Evolutionary conservation across 1,140 invertebrate species (phyloP), one percentile per base, ranked within the genome.

Genomic region (Euwallacea fornicatus): DNA sequence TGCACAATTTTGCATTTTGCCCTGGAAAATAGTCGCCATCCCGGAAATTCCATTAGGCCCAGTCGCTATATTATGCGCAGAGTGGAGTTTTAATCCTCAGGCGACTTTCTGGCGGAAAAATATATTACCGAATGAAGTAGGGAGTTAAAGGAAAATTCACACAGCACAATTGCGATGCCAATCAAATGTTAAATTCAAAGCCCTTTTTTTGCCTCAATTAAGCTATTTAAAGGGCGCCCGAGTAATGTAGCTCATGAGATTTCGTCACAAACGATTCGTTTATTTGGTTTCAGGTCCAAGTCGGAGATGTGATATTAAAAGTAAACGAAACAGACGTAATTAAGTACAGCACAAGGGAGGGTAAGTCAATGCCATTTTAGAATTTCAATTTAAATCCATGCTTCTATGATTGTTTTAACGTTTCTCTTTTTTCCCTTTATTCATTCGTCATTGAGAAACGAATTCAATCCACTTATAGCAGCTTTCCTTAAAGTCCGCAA

Each of bases 261-360:
- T 33, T 33, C 4, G 21, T 6, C 46, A 50, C 7, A 50, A 50
- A 50, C 13, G 13, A 0, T 43, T 61, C 54, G 41, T 73, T 72
- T 69, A 64, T 44, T 73, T 68, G 65, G 83, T 91, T 89, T 75
- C 87, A 95, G 93, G 89, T 96, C 74, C 91, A 96, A 86, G 91
- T 93, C 76, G 94, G 94, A 74, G 94, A 97, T 86, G 90, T 96
- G 79, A 93, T 96, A 83, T 85, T 96, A 81, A 93, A 93, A 88
- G 91, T 96, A 78, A 96, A 96, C 85, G 93, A 93, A 83, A 91
- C 91, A 79, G 91, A 95, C 85, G 93, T 96, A 75, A 92, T 93
- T 84, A 88, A 90, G 82, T 91, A 94, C 79, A 93, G 89, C 81
- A 95, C 92, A 76, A 94, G 94, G 87, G 93, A 96, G 91, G 93